Evolutionary conservation across 1,140 invertebrate species (phyloP), one percentile per base, ranked within the genome.

Genomic region (Yoshiicerus persimilis): DNA sequence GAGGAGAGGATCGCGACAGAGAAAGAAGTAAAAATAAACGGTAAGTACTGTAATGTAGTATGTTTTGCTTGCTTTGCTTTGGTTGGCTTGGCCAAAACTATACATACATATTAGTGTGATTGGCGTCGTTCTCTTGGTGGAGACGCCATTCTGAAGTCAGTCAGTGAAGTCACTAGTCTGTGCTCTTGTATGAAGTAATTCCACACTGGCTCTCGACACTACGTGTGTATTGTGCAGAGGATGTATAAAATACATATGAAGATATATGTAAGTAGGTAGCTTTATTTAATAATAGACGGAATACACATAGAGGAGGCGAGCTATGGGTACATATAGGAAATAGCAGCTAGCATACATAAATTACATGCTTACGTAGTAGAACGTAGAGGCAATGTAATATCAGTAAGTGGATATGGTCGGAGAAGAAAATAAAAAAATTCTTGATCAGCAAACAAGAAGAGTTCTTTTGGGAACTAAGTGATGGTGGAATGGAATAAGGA

Each of bases 371-470:
- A 56, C 47, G 47, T 56, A n/a, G 47, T 56, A 56, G 47, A 56
- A 56, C 47, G 47, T 4, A n/a, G 47, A n/a, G n/a, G 47, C 47
- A 16, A 56, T 70, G 10, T 25, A 30, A 30, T 70, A 70, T 80
- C 30, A 80, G 75, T 80, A 80, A 80, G 30, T 36, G 75, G 75
- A 80, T 80, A 80, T 56, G 75, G 75, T 36, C 47, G 47, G 30
- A 32, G n/a, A 8, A 36, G 75, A 80, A 80, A 38, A 80, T 80
- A 80, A 80, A 80, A 80, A 80, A 80, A 32, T 80, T 80, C 75
- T 77, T 80, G 75, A 34, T 80, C 32, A 34, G 32, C 32, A 80
- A 80, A 80, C 32, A 80, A 36, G 32, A 36, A 36, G 75, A 80
- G 75, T 80, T 80, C 32, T 80, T 38, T 80, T 4, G 75, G 34